Evolutionary conservation across 2,113 vertebrate genomes (phyloP).

Genomic region (Colossoma macropomum): DNA sequence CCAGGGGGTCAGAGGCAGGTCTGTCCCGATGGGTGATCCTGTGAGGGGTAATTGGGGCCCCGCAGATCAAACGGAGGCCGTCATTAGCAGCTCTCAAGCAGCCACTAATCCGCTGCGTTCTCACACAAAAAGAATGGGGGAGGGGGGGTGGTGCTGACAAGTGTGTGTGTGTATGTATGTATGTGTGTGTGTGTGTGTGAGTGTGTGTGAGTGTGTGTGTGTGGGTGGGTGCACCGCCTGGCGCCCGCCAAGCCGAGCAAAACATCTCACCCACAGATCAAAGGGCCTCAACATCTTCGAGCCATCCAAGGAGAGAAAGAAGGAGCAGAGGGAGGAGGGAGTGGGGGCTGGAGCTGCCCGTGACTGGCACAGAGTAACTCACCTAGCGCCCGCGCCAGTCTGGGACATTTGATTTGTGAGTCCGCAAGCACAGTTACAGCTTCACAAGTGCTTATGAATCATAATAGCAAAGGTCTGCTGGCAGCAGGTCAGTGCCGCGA

Average conservation of each 20-base stretch:
- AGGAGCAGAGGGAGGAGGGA: not conserved
- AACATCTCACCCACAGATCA: conserved; percentile 80
- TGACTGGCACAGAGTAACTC: conserved; percentile 47
- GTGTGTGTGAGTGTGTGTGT: conserved; percentile 31
- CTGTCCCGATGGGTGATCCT: conserved; percentile 55
- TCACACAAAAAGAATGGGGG: conserved; percentile 64
- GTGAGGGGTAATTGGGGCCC: conserved; percentile 75
- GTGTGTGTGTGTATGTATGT: conserved; percentile 39
- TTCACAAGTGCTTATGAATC: not conserved
- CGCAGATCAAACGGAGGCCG: conserved; percentile 77
- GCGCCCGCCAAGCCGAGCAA: conserved; percentile 67
- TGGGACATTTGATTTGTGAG: conserved; percentile 10
- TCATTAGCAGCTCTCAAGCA: conserved; percentile 79
- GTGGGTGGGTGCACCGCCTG: conserved; percentile 54
- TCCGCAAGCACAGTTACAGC: not conserved
- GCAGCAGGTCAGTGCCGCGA: not conserved
- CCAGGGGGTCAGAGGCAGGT: conserved; percentile 51
- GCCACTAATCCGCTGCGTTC: conserved; percentile 76
- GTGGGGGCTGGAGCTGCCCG: not conserved
- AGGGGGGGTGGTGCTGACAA: conserved; percentile 56
- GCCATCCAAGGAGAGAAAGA: conserved; percentile 43
- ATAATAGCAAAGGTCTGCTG: not conserved
- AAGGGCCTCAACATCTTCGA: conserved; percentile 65
- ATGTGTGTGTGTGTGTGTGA: conserved; percentile 25
- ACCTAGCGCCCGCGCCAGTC: conserved; percentile 27